Conservation (phyloP, 2,113 vertebrate genomes). For the Xenopus tropicalis region UCB_Xtro_10.0 CM004448.2:112315501-112316000, state of each 20-base stretch:
- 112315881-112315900: not conserved
- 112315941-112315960: too few relatives aligned
- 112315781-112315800: slow-evolving; percentile 48
- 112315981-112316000: too few relatives aligned
- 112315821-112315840: slow-evolving; percentile 25
- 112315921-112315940: too few relatives aligned
- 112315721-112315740: slow-evolving; percentile 60
- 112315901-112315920: not conserved
- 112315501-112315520: slow-evolving; percentile 80
- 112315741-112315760: slow-evolving; percentile 55
- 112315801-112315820: slow-evolving; percentile 12
- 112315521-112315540: slow-evolving; percentile 74
- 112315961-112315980: too few relatives aligned
- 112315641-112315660: slow-evolving; percentile 67
- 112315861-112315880: not conserved
- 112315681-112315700: slow-evolving; percentile 56
- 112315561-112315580: slow-evolving; percentile 73
- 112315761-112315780: slow-evolving; percentile 57
- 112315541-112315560: slow-evolving; percentile 84
- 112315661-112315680: slow-evolving; percentile 71
- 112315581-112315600: slow-evolving; percentile 71
- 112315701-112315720: slow-evolving; percentile 53
- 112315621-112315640: slow-evolving; percentile 69
- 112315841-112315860: not conserved
- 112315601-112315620: slow-evolving; percentile 77